Percentiles rank a stretch among this genome's conserved stretches.
phyloP scores from a whole-genome alignment of 35 echinoderm and acorn worm species.

The Ophiothrix spiculata region DNA sequence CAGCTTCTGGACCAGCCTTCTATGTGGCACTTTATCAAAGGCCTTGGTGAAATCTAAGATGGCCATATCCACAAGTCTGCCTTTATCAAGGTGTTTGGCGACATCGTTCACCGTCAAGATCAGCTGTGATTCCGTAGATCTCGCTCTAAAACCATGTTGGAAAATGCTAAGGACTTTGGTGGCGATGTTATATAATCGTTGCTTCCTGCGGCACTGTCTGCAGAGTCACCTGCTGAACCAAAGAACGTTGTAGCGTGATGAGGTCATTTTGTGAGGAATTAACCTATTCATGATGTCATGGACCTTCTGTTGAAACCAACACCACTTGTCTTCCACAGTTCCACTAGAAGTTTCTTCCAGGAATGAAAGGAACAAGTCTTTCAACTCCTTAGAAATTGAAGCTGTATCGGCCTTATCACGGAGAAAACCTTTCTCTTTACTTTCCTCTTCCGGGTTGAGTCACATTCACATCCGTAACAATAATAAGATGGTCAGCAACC shows the following conservation, averaged over 20 bases:
- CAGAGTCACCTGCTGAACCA: conserved; percentile 20
- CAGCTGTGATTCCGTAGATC: conserved; percentile 15
- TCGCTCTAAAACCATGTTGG: conserved; percentile 25
- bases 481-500: no score
- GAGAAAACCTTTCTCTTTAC: no score
- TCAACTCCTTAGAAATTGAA: no score
- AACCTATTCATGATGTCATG: conserved; percentile 22
- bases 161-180: conserved; percentile 1
- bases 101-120: conserved; percentile 12
- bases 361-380: no score
- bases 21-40: conserved; percentile 34
- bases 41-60: conserved; percentile 19
- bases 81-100: conserved; percentile 9
- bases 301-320: background rate
- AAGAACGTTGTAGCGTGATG: conserved; percentile 10
- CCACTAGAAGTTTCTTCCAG: no score
- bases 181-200: conserved; percentile 17
- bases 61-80: conserved; percentile 8
- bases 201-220: background rate
- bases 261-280: conserved; percentile 15
- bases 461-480: no score
- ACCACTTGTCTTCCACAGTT: no score
- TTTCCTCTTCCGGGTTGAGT: no score
- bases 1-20: conserved; percentile 21
- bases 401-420: no score